A percentile compares a stretch with the other conserved stretches of the same genome.
Evolutionary conservation across 1,140 invertebrate species (phyloP).

Genomic region (Cydia amplana): DNA sequence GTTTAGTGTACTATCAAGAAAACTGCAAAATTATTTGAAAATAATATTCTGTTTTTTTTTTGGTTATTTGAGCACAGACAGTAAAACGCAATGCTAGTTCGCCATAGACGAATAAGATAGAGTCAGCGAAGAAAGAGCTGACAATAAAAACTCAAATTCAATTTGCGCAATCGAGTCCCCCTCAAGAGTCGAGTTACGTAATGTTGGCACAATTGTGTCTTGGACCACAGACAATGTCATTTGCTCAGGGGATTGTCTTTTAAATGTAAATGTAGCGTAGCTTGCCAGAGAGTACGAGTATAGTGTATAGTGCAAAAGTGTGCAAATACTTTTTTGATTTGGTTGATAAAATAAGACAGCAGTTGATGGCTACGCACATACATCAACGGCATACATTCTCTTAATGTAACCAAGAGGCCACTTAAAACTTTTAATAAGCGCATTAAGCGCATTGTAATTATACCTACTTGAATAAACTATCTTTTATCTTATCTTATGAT

Average conservation of each 20-base stretch:
- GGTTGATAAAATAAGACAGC: not conserved
- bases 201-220: slow-evolving; percentile 9
- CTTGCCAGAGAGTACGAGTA: not conserved
- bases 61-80: too few relatives aligned
- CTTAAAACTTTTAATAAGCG: too few relatives aligned
- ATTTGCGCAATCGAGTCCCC: not conserved
- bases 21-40: too few relatives aligned
- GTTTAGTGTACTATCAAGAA: too few relatives aligned
- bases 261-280: not conserved
- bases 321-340: not conserved
- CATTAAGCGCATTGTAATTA: too few relatives aligned
- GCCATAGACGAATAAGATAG: not conserved
- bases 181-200: slow-evolving; percentile 6
- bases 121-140: not conserved
- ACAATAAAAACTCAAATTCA: slow-evolving; percentile 21
- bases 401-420: too few relatives aligned
- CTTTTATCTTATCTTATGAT: too few relatives aligned
- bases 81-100: not conserved
- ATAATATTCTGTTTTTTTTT: too few relatives aligned
- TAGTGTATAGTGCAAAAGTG: not conserved
- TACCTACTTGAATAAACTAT: too few relatives aligned
- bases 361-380: too few relatives aligned
- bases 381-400: too few relatives aligned
- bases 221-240: not conserved
- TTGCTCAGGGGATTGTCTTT: not conserved